Evolutionary conservation across 2,113 vertebrate species (phyloP), one percentile per base, ranked within the genome.

Genomic region (Prochilodus magdalenae): DNA sequence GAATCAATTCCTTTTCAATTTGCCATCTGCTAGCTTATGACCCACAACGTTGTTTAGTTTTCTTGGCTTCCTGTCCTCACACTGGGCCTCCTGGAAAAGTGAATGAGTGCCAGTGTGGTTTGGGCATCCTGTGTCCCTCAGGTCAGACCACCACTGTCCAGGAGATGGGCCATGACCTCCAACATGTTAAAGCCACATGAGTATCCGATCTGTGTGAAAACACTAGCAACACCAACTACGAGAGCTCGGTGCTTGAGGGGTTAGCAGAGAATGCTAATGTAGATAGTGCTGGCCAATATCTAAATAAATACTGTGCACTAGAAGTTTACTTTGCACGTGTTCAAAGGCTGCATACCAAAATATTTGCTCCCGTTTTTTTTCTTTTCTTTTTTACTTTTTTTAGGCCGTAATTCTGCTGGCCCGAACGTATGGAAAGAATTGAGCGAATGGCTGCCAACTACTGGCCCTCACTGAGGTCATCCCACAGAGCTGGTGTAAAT

Each of bases 401-500:
- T 67, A 2, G 5, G 65, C 8, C 66, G 65, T 67, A 36, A 67
- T 33, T 29, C 10, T 49, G 30, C 27, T 30, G 62, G 60, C 2
- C 18, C 49, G 4, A 63, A 47, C 15, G 18, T 33, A 67, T 67
- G 79, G 72, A 81, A 81, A 81, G 18, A 49, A 75, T 67, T 44
- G 74, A 67, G 15, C 83, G 90, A 87, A 88, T 82, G 88, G 89
- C 85, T 69, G 3, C 88, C 92, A 89, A 87, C 84, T 80, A 78
- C 87, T 89, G 78, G 86, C 83, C 77, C 90, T 91, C 90, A 86
- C 89, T 87, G 91, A 89, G 75, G 89, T 92, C 92, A 90, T 87
- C 92, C 92, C 82, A 69, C 87, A 89, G 88, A 81, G 91, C 89
- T 85, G n/a, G 91, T 91, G 93, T 94, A 95, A 95, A 94, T 94